These are phyloP conservation scores for Ceramica pisi DNA, from an alignment of 2,888 invertebrate genomes.

Conservation along the genomic window DNA sequence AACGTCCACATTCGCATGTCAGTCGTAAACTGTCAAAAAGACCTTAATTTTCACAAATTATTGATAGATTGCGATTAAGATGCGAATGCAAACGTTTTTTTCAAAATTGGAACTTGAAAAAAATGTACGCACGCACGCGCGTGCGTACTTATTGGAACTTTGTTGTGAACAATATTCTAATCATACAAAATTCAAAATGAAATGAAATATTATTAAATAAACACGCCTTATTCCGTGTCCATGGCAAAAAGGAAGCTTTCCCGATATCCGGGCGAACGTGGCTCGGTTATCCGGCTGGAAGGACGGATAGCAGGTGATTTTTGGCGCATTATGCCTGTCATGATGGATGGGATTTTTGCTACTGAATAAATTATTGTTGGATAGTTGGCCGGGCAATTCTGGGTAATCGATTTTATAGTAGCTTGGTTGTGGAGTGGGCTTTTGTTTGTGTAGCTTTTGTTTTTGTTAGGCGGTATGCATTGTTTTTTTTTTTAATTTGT, in stretches of 20 bases:
- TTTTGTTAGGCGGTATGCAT: too few relatives aligned
- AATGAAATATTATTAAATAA: background rate
- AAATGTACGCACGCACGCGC: too few relatives aligned
- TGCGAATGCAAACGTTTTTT: too few relatives aligned
- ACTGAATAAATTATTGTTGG: slow-evolving; percentile 52
- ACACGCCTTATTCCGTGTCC: slow-evolving; percentile 25
- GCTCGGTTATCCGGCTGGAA: slow-evolving; percentile 63
- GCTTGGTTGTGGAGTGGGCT: background rate
- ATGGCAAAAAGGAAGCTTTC: slow-evolving; percentile 56
- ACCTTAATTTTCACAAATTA: too few relatives aligned
- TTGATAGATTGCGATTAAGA: too few relatives aligned
- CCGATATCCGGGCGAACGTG: slow-evolving; percentile 61
- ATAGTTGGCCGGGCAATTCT: slow-evolving; percentile 13
- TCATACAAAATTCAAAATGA: too few relatives aligned
- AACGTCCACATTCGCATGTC: too few relatives aligned
- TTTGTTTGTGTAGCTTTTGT: background rate
- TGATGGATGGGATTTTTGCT: slow-evolving; percentile 44
- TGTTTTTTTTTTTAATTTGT: too few relatives aligned
- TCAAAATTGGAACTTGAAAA: too few relatives aligned
- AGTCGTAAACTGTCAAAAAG: too few relatives aligned
- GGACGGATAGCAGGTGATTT: slow-evolving; percentile 53
- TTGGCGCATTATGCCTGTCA: slow-evolving; percentile 26
- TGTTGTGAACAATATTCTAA: too few relatives aligned
- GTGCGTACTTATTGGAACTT: too few relatives aligned
- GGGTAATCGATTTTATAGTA: slow-evolving; percentile 8